Evolutionary conservation across 2,888 invertebrate species (phyloP).

Genomic region (Drosophila nr. fundita): DNA sequence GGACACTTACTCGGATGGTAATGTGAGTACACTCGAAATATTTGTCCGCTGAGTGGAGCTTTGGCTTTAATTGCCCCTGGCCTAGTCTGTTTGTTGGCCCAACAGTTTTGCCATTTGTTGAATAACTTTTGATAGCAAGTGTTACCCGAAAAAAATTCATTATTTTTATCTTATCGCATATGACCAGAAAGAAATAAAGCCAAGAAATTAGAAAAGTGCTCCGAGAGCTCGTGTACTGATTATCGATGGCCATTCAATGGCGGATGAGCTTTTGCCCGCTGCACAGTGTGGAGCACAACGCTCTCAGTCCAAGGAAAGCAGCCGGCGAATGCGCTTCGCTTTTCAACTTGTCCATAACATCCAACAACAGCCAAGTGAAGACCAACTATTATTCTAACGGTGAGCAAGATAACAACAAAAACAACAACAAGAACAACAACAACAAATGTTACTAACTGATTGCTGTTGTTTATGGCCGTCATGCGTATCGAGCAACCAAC

Average conservation of each 20-base stretch:
- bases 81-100: constrained; percentile 25
- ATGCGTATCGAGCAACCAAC: constrained; percentile 30
- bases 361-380: not conserved
- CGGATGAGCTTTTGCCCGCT: constrained; percentile 41
- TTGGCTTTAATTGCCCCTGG: constrained; percentile 30
- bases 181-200: constrained; percentile 25
- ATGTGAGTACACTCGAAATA: constrained; percentile 26
- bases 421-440: constrained; percentile 1
- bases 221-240: constrained; percentile 20
- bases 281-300: not conserved
- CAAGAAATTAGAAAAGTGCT: constrained; percentile 20
- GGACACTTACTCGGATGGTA: constrained; percentile 28
- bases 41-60: constrained; percentile 12
- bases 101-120: constrained; percentile 12
- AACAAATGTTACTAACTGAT: not conserved
- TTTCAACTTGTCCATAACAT: constrained; percentile 11
- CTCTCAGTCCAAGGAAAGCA: constrained; percentile 65
- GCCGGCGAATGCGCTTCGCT: constrained; percentile 57
- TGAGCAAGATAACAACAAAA: constrained; percentile 57
- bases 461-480: constrained; percentile 37
- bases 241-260: constrained; percentile 61
- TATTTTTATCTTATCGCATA: constrained; percentile 66
- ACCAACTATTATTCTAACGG: constrained; percentile 42
- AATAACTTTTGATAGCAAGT: constrained; percentile 59
- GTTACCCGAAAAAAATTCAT: constrained; percentile 74